phyloP scores from a whole-genome alignment of 2,113 vertebrate species.

The Scopus umbretta region DNA sequence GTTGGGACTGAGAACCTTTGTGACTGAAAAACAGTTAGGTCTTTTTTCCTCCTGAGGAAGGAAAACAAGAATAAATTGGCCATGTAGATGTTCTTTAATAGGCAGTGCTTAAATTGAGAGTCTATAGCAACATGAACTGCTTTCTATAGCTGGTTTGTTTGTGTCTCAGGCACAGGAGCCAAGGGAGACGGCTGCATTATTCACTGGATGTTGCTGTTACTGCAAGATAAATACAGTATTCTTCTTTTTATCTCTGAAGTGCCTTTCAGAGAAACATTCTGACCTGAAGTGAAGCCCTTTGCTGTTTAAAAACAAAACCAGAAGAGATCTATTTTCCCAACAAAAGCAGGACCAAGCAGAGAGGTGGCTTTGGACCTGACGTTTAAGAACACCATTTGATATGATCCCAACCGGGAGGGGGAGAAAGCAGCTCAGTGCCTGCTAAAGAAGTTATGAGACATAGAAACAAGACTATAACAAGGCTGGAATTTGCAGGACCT shows the following conservation, averaged over 20 bases:
- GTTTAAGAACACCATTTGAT: not conserved
- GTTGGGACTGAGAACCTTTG: not conserved
- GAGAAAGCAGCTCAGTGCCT: not conserved
- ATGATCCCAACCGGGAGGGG: not conserved
- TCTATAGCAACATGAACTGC: not conserved
- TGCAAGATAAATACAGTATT: conserved; percentile 53
- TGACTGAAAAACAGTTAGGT: not conserved
- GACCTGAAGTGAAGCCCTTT: conserved; percentile 13
- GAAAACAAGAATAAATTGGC: not conserved
- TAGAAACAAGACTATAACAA: not conserved
- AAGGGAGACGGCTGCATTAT: conserved; percentile 13
- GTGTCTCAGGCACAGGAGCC: not conserved
- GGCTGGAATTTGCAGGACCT: not conserved
- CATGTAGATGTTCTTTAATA: not conserved
- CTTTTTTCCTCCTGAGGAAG: not conserved
- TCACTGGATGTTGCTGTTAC: conserved; percentile 34
- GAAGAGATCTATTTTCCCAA: conserved; percentile 15
- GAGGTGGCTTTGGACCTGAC: not conserved
- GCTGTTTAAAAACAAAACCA: not conserved
- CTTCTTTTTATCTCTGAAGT: conserved; percentile 50
- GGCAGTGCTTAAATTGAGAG: not conserved
- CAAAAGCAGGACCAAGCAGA: not conserved
- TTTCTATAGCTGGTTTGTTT: conserved; percentile 17
- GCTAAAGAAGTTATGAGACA: not conserved
- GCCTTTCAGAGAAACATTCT: conserved; percentile 43